A percentile compares a stretch with the other conserved stretches of the same genome.
These are phyloP conservation scores for Peucedramus taeniatus DNA, from an alignment of 2,113 vertebrate species.

Conservation along the genomic window DNA sequence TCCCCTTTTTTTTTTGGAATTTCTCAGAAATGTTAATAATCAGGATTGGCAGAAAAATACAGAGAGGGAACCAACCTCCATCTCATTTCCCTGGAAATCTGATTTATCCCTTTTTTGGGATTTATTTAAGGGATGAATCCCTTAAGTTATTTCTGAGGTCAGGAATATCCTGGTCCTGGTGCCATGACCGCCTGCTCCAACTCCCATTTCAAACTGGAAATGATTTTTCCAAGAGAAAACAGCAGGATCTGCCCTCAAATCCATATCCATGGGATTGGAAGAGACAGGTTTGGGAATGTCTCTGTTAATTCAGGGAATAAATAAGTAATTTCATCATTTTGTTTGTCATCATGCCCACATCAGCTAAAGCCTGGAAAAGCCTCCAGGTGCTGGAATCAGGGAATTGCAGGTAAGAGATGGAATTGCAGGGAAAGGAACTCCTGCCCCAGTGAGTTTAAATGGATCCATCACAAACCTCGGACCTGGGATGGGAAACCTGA, in stretches of 20 bases:
- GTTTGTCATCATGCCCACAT: background rate
- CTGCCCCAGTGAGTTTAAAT: rapidly evolving
- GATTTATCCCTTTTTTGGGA: rapidly evolving
- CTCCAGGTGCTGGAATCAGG: rapidly evolving
- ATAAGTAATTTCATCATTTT: background rate
- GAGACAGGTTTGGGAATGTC: rapidly evolving
- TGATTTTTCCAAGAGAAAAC: rapidly evolving
- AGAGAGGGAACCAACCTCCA: background rate
- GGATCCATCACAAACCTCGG: rapidly evolving
- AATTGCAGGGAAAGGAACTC: background rate
- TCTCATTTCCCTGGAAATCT: background rate
- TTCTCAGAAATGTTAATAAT: background rate
- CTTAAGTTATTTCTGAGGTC: rapidly evolving
- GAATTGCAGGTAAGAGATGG: background rate
- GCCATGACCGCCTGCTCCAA: rapidly evolving
- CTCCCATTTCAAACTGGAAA: background rate
- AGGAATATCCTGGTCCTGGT: background rate
- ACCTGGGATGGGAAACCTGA: rapidly evolving
- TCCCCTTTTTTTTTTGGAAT: background rate
- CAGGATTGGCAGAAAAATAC: background rate
- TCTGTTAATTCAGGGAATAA: background rate
- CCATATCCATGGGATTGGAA: rapidly evolving
- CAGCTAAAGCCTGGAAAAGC: background rate
- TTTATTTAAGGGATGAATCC: background rate
- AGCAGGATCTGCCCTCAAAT: background rate